Base-by-base conservation (phyloP, 1,140 invertebrate genomes). In the Cydia amplana region DNA sequence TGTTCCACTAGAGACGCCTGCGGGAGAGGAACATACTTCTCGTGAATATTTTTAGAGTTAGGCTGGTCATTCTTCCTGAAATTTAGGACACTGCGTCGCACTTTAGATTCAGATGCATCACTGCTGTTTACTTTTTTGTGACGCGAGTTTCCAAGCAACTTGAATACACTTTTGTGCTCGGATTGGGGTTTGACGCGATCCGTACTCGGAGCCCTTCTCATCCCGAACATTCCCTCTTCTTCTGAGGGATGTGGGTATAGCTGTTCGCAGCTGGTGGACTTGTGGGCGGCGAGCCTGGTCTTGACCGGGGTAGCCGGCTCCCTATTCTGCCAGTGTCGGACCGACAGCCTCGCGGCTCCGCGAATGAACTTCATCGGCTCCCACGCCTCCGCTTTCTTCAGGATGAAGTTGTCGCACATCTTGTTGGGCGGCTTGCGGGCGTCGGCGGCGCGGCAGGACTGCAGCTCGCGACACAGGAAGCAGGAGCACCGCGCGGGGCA, bases 391-490 rank as follows among this genome's bases (percentile, higher is more conserved):
- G 93, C 93, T 65, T 94, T 94, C 20, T 94, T 92, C 23, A 95
- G 88, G 25, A 95, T 95, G 81, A 95, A 95, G 81, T 93, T 92
- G 78, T 94, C 92, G 78, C 87, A 84, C 88, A 91, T 91, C 84
- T 92, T 91, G 72, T 80, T 82, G 70, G 86, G 84, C 36, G 89
- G 90, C 84, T 87, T 93, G 75, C 86, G 83, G 77, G 83, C 86
- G 86, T 87, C 87, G 55, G 87, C 90, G 77, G 91, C 90, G 75
- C 86, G 90, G 78, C 88, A 93, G 74, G 89, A 90, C 76, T 92
- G 93, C 75, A 95, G 85, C 83, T 95, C 94, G 73, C 93, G 91
- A 80, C 95, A 95, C 78, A 95, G 87, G 79, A 94, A 91, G 85
- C 95, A 95, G 72, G 86, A 88, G 84, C 95, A 95, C 67, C 93